These are phyloP conservation scores for Megalurothrips usitatus DNA, from an alignment of 2,888 invertebrate genomes.

Conservation along the genomic window DNA sequence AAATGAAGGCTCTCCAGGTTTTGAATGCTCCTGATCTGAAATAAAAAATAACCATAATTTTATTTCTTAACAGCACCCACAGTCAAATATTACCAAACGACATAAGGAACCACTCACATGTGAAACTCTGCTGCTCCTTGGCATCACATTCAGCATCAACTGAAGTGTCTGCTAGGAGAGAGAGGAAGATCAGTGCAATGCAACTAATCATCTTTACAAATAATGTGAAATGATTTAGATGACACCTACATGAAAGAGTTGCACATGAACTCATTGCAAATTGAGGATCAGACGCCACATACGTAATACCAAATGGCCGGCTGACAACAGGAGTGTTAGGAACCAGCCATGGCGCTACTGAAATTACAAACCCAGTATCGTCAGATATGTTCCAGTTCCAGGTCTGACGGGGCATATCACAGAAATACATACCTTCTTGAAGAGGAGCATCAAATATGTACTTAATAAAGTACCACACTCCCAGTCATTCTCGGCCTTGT, in stretches of 20 bases:
- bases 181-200: neutral
- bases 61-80: neutral
- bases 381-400: neutral
- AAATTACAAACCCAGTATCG: neutral
- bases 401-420: neutral
- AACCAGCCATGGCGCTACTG: neutral
- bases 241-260: neutral
- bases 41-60: neutral
- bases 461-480: neutral
- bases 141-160: neutral
- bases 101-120: neutral
- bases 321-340: neutral
- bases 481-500: neutral
- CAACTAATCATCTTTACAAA: neutral
- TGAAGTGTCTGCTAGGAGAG: neutral
- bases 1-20: neutral
- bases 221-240: neutral
- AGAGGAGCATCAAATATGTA: conserved; percentile 1
- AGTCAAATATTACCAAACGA: neutral
- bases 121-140: neutral
- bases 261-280: too few relatives aligned
- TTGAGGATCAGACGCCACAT: too few relatives aligned
- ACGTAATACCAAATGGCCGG: too few relatives aligned
- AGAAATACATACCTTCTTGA: conserved; percentile 4
- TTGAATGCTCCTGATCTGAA: neutral